These are phyloP conservation scores for Ispidina lecontei DNA, from an alignment of 2,797 vertebrate species.

Conservation along the genomic window DNA sequence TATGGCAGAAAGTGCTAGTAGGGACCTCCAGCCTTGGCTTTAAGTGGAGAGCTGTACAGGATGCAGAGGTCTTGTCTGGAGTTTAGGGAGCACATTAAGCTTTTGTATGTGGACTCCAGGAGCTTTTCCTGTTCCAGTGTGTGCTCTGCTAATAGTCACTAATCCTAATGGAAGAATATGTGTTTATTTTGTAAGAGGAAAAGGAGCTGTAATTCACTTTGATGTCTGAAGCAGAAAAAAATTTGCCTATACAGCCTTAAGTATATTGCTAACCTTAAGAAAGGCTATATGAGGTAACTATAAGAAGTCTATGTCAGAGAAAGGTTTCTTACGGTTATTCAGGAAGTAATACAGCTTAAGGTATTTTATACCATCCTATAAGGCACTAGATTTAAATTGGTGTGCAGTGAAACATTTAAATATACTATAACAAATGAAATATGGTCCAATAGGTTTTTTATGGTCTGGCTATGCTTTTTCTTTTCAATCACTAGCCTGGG, in stretches of 20 bases:
- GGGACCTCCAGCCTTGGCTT: background rate
- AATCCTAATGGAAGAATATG: background rate
- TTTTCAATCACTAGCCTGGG: conserved; percentile 62
- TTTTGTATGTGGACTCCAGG: background rate
- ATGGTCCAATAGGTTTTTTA: conserved; percentile 67
- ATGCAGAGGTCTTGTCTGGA: background rate
- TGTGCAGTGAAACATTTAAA: conserved; percentile 66
- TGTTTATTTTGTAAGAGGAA: background rate
- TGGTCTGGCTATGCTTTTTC: conserved; percentile 59
- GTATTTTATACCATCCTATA: conserved; percentile 27
- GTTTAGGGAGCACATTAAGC: background rate
- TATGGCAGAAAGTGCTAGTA: background rate
- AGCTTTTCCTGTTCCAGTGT: background rate
- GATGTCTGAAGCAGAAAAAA: background rate
- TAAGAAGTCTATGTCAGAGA: conserved; percentile 37
- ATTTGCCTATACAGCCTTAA: background rate
- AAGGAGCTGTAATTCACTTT: background rate
- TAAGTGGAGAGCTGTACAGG: background rate
- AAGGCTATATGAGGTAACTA: conserved; percentile 11
- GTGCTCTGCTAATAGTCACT: background rate
- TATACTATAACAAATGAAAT: conserved; percentile 71
- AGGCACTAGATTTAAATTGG: conserved; percentile 53
- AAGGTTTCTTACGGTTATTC: conserved; percentile 23
- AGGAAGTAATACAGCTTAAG: conserved; percentile 52
- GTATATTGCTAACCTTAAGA: background rate